Evolutionary conservation across 2,888 invertebrate species (phyloP).

Genomic region (Epinotia demarniana): DNA sequence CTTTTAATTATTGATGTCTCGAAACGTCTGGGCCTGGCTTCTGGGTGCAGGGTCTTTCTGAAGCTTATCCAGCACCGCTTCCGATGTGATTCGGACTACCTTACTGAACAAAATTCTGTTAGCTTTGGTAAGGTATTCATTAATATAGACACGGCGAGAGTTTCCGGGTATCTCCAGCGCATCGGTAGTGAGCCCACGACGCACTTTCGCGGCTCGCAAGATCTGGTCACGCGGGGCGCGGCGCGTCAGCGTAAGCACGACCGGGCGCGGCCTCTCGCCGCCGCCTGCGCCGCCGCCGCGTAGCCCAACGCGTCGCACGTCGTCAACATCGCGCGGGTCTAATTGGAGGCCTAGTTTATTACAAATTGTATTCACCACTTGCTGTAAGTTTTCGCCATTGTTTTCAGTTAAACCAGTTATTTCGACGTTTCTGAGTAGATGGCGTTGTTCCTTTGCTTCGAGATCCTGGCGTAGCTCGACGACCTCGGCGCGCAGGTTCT

Average conservation of each 20-base stretch:
- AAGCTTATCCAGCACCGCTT: neutral
- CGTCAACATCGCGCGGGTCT: neutral
- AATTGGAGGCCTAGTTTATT: neutral
- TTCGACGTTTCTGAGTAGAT: neutral
- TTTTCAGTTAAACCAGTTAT: neutral
- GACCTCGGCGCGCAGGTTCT: neutral
- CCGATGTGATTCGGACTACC: constrained; percentile 12
- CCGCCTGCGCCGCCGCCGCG: neutral
- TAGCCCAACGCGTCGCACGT: neutral
- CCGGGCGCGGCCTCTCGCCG: neutral
- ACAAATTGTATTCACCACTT: neutral
- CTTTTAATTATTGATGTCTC: neutral
- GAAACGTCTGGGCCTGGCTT: neutral
- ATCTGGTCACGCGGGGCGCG: constrained; percentile 21
- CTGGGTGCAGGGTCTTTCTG: neutral
- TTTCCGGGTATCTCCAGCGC: constrained; percentile 36
- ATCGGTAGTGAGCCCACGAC: constrained; percentile 43
- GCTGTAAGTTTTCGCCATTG: neutral
- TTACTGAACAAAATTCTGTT: constrained; percentile 46
- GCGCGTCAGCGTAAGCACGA: neutral
- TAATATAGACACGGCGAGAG: constrained; percentile 41
- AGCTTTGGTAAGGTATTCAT: constrained; percentile 44
- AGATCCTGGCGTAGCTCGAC: neutral
- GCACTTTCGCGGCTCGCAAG: constrained; percentile 43
- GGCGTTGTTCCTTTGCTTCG: neutral